phyloP scores from a whole-genome alignment of 2,113 vertebrate species.

The Poecile atricapillus region DNA sequence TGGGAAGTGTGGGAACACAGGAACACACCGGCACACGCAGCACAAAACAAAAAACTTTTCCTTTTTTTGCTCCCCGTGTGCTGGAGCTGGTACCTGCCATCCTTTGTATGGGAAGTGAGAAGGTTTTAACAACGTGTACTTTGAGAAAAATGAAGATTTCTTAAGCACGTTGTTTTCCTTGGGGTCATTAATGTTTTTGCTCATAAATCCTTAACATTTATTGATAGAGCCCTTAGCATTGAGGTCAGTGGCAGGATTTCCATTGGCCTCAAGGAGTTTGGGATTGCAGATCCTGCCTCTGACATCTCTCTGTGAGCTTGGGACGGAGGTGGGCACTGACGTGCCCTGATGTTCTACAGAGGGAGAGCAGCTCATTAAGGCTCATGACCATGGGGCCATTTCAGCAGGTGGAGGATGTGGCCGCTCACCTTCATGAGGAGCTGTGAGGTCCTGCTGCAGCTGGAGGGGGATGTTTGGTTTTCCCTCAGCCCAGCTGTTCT shows the following conservation, averaged over 20 bases:
- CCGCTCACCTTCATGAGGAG: background rate
- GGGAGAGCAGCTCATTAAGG: background rate
- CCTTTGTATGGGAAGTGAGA: background rate
- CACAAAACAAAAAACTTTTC: conserved; percentile 20
- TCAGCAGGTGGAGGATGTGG: background rate
- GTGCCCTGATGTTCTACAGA: background rate
- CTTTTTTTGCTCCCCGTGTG: background rate
- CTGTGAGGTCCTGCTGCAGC: background rate
- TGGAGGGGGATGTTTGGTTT: background rate
- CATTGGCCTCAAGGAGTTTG: background rate
- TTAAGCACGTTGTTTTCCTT: background rate
- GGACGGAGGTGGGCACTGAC: background rate
- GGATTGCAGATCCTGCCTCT: background rate
- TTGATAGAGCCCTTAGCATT: background rate
- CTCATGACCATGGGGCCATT: background rate
- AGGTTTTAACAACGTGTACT: background rate
- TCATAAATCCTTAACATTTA: background rate
- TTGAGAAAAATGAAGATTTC: background rate
- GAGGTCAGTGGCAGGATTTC: background rate
- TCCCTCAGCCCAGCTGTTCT: background rate
- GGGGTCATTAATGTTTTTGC: background rate
- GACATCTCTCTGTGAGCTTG: background rate
- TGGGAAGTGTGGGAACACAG: conserved; percentile 26
- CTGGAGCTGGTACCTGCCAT: background rate
- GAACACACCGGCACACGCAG: background rate